phyloP scores from a whole-genome alignment of 1,140 invertebrate species.

The Sitophilus oryzae region DNA sequence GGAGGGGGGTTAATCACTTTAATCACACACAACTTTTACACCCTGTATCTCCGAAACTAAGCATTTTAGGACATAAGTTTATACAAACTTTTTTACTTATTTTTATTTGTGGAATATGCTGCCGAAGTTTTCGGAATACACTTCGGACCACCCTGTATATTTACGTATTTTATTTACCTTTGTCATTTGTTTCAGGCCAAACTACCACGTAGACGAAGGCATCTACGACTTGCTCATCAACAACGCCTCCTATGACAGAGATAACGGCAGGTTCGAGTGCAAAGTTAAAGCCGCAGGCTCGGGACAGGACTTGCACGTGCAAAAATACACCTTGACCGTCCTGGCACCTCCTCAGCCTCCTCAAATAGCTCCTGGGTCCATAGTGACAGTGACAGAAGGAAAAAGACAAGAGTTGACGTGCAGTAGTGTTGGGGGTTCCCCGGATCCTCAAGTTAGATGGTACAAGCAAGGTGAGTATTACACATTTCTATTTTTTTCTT shows the following conservation, averaged over 20 bases:
- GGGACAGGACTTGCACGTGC: slow-evolving; percentile 74
- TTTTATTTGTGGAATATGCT: no score
- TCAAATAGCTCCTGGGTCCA: slow-evolving; percentile 61
- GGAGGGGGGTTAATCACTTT: no score
- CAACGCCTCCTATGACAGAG: slow-evolving; percentile 79
- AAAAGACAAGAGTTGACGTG: slow-evolving; percentile 72
- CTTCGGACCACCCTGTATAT: no score
- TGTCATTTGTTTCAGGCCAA: slow-evolving; percentile 55
- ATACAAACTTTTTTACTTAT: no score
- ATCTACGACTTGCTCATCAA: slow-evolving; percentile 82
- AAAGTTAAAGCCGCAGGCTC: slow-evolving; percentile 77
- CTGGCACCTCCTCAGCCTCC: slow-evolving; percentile 77
- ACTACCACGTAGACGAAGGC: slow-evolving; percentile 69
- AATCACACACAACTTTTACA: no score
- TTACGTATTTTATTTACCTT: no score
- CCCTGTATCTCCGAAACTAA: no score
- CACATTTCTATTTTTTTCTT: slow-evolving; percentile 2
- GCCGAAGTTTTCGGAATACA: no score
- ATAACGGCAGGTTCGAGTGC: slow-evolving; percentile 89
- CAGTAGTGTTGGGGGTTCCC: slow-evolving; percentile 79
- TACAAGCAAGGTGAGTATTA: slow-evolving; percentile 54
- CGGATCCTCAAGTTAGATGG: slow-evolving; percentile 79
- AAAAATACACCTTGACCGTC: slow-evolving; percentile 78
- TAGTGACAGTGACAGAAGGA: slow-evolving; percentile 71
- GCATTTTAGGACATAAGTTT: no score